Conservation (phyloP, 1,140 invertebrate genomes). For the Steinernema feltiae region DNA sequence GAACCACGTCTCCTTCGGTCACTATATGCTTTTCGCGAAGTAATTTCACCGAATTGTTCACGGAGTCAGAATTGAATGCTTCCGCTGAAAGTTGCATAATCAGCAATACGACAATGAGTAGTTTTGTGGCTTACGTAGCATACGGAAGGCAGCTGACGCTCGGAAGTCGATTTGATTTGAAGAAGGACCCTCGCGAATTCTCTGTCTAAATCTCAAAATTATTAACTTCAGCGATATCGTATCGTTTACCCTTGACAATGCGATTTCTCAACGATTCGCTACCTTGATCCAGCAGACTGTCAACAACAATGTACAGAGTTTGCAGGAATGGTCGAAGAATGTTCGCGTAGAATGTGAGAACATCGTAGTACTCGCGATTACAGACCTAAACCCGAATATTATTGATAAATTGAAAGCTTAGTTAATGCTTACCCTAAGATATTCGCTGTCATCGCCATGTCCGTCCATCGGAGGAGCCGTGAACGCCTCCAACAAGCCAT, state of each 20-base stretch:
- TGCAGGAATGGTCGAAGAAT: slow-evolving; percentile 32
- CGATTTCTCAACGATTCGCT: neutral
- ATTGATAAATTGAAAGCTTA: neutral
- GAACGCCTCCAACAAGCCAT: neutral
- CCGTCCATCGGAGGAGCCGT: neutral
- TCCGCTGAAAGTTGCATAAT: neutral
- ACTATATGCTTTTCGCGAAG: neutral
- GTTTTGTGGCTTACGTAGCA: neutral
- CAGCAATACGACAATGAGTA: neutral
- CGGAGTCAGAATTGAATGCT: neutral
- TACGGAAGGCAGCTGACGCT: slow-evolving; percentile 3
- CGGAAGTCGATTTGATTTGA: neutral
- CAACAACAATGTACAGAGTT: slow-evolving; percentile 21
- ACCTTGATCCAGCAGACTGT: neutral
- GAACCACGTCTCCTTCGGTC: neutral
- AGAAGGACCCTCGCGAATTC: neutral
- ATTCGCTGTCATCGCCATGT: neutral
- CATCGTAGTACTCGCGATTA: neutral
- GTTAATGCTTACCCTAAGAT: neutral
- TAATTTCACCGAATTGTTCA: neutral
- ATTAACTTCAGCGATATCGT: neutral
- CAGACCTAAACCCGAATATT: slow-evolving; percentile 13
- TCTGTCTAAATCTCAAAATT: neutral
- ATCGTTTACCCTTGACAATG: neutral
- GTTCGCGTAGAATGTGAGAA: slow-evolving; percentile 28